Conservation (phyloP, 2,113 vertebrate genomes). For the Rhinopomastus cyanomelas region DNA sequence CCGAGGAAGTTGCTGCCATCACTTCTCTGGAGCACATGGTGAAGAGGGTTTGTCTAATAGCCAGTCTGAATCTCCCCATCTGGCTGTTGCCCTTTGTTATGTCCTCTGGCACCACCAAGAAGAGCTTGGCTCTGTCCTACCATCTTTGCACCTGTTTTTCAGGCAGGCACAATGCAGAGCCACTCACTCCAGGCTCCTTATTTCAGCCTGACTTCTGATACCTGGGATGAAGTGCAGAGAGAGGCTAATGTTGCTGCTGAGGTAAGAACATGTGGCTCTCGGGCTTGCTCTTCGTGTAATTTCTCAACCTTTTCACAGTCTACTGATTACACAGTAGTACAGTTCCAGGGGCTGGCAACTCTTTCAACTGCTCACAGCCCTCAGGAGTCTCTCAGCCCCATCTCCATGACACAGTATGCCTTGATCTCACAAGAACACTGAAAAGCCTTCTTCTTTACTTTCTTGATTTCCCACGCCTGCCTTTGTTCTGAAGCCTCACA, state of each 20-base stretch:
- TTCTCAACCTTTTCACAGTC: background rate
- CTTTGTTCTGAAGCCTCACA: background rate
- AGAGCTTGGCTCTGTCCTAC: background rate
- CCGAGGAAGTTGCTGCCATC: background rate
- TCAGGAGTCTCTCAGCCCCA: background rate
- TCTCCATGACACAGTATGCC: rapidly evolving
- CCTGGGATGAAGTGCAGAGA: no score
- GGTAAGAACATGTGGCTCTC: background rate
- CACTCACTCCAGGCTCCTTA: no score
- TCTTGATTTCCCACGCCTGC: background rate
- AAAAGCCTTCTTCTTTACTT: background rate
- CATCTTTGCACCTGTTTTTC: background rate
- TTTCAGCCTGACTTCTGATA: no score
- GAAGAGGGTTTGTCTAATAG: background rate
- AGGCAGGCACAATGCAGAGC: background rate
- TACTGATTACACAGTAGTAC: background rate
- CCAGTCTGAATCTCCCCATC: background rate
- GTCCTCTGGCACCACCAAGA: background rate
- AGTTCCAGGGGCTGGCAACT: background rate
- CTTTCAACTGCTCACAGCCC: background rate
- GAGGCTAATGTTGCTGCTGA: no score
- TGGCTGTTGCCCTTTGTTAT: rapidly evolving
- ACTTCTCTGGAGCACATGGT: background rate
- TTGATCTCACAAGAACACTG: background rate
- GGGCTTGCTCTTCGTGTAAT: background rate